phyloP scores from a whole-genome alignment of 2,113 vertebrate genomes.

The Nycticryphes semicollaris region DNA sequence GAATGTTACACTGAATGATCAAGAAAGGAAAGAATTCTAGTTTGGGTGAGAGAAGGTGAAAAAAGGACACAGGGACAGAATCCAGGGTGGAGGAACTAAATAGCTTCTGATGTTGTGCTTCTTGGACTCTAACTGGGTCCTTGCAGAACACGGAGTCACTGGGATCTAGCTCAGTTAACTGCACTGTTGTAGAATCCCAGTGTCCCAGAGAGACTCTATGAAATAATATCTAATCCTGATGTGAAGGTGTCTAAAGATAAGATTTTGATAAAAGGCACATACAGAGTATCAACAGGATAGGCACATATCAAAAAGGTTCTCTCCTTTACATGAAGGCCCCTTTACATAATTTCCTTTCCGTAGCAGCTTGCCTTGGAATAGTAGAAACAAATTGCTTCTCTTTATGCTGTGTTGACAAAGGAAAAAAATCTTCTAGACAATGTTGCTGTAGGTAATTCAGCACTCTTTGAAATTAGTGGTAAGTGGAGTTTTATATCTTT shows the following conservation, averaged over 20 bases:
- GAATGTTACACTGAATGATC: background rate
- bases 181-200: background rate
- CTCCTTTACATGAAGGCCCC: accelerated
- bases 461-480: background rate
- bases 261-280: background rate
- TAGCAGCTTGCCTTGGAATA: background rate
- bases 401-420: background rate
- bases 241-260: background rate
- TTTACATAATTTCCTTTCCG: background rate
- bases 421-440: background rate
- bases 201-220: background rate
- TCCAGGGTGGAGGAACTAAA: background rate
- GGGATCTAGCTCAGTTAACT: background rate
- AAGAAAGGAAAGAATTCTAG: background rate
- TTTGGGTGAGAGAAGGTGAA: background rate
- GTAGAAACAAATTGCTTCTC: background rate
- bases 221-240: background rate
- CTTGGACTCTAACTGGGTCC: background rate
- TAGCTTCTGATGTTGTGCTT: background rate
- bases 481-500: accelerated
- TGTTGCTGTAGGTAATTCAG: background rate
- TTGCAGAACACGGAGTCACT: background rate
- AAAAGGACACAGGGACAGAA: background rate
- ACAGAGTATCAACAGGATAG: background rate
- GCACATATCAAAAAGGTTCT: background rate